phyloP scores from a whole-genome alignment of 2,113 vertebrate species.

The Pseudorasbora parva region DNA sequence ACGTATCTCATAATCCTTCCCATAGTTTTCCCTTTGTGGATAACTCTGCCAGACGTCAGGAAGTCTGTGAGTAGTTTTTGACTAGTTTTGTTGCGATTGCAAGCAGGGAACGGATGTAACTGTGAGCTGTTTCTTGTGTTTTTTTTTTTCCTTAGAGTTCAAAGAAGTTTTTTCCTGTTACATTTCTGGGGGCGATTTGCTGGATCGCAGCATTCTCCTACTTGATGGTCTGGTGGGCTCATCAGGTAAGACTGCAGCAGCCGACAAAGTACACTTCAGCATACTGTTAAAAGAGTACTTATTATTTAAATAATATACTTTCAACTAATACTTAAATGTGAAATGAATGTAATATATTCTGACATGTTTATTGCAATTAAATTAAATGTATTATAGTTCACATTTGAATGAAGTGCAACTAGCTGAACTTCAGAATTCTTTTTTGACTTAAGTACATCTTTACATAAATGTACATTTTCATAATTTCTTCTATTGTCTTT shows the following conservation, averaged over 20 bases:
- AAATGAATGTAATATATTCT: too few relatives aligned
- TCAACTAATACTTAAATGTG: too few relatives aligned
- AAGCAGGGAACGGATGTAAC: not conserved
- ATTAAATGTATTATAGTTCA: too few relatives aligned
- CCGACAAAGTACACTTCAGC: too few relatives aligned
- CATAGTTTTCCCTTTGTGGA: constrained; percentile 90
- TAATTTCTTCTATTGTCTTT: too few relatives aligned
- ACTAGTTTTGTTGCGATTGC: not conserved
- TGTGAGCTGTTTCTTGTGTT: not conserved
- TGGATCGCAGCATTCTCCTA: constrained; percentile 79
- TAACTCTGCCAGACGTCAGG: constrained; percentile 89
- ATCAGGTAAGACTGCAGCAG: constrained; percentile 68
- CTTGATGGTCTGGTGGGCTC: constrained; percentile 80
- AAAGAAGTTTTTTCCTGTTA: constrained; percentile 68
- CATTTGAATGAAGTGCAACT: too few relatives aligned
- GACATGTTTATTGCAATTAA: too few relatives aligned
- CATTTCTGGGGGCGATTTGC: constrained; percentile 74
- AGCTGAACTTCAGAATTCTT: too few relatives aligned
- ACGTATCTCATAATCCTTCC: constrained; percentile 89
- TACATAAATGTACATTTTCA: too few relatives aligned
- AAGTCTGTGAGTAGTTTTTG: constrained; percentile 76
- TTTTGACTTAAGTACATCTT: too few relatives aligned
- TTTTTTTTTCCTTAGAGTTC: constrained; percentile 62
- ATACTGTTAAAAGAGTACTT: too few relatives aligned
- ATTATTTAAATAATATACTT: too few relatives aligned